Evolutionary conservation across 2,113 vertebrate genomes (phyloP).

Genomic region (Pomatorhinus ruficollis): DNA sequence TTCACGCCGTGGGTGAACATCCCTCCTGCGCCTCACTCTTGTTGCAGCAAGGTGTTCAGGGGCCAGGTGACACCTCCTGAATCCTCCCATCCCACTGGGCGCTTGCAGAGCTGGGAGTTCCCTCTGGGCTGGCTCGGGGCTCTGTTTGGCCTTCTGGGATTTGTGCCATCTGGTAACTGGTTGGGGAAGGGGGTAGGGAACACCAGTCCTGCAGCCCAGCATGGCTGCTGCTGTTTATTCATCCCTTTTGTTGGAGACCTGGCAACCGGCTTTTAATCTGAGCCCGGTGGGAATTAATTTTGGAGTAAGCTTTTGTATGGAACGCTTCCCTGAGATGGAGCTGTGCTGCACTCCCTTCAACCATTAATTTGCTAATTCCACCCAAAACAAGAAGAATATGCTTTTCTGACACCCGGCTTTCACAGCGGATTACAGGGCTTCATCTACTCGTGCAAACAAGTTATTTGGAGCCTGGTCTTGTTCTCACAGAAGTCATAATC

Average conservation of each 20-base stretch:
- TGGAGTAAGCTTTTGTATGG: background rate
- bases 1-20: background rate
- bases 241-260: constrained; percentile 19
- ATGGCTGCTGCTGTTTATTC: background rate
- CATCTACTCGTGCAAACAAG: background rate
- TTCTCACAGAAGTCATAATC: background rate
- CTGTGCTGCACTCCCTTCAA: background rate
- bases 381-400: background rate
- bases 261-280: constrained; percentile 21
- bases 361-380: constrained; percentile 42
- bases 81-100: background rate
- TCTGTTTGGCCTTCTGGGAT: background rate
- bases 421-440: background rate
- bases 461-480: background rate
- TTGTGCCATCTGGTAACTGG: background rate
- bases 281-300: constrained; percentile 15
- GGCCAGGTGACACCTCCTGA: background rate
- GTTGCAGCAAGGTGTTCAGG: background rate
- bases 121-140: background rate
- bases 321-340: background rate
- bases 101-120: background rate
- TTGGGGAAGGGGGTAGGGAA: background rate
- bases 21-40: background rate
- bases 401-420: background rate
- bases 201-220: background rate